phyloP scores from a whole-genome alignment of 2,113 vertebrate genomes.

The Odocoileus virginianus region DNA sequence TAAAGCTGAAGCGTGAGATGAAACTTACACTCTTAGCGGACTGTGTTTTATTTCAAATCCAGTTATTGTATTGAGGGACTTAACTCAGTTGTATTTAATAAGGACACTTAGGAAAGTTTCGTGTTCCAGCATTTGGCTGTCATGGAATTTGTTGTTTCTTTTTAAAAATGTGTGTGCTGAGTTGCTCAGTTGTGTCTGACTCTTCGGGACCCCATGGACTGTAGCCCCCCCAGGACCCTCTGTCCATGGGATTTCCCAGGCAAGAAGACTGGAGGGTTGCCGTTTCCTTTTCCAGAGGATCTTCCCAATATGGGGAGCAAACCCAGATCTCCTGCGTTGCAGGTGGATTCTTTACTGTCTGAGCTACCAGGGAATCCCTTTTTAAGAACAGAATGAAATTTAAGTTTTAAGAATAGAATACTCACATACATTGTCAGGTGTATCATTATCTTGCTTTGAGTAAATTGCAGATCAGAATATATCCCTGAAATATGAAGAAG shows the following conservation, averaged over 20 bases:
- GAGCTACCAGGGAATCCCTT: not conserved
- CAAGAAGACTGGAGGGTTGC: not conserved
- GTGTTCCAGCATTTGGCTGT: not conserved
- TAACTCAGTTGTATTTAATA: conserved; percentile 19
- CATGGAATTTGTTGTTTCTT: conserved; percentile 6
- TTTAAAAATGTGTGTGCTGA: not conserved
- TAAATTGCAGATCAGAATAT: conserved; percentile 11
- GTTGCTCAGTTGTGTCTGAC: not conserved
- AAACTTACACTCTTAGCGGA: not conserved
- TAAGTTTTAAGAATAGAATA: conserved; percentile 19
- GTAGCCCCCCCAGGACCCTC: not conserved
- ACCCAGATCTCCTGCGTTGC: not conserved
- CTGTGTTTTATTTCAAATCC: not conserved
- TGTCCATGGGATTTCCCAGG: not conserved
- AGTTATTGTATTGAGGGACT: not conserved
- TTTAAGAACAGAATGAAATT: not conserved
- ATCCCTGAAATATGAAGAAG: not conserved
- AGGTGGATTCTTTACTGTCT: not conserved
- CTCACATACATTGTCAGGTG: not conserved
- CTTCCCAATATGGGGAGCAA: not conserved
- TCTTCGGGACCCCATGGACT: not conserved
- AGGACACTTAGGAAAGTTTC: not conserved
- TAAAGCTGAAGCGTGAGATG: not conserved
- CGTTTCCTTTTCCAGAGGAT: not conserved
- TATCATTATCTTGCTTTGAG: not conserved